A percentile compares a stretch with the other conserved stretches of the same genome.
phyloP scores from a whole-genome alignment of 2,113 vertebrate genomes.

The Phaethon lepturus region DNA sequence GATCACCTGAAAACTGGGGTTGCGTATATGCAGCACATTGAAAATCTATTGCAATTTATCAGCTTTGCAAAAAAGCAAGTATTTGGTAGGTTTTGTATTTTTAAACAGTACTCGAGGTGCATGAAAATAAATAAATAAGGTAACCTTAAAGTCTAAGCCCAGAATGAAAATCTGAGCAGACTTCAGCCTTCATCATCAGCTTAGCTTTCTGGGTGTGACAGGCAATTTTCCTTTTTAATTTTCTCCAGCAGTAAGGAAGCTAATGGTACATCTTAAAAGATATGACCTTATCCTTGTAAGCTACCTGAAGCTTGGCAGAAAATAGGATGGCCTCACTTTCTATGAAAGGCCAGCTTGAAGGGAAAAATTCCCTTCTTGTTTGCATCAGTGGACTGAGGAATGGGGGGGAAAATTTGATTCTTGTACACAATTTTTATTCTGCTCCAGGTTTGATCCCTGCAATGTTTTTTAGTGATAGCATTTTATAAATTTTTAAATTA shows the following conservation, averaged over 20 bases:
- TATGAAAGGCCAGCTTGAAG: background rate
- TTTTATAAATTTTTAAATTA: background rate
- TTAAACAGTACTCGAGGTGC: slow-evolving; percentile 23
- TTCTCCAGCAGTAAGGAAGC: slow-evolving; percentile 59
- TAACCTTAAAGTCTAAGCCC: slow-evolving; percentile 43
- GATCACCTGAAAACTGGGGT: slow-evolving; percentile 26
- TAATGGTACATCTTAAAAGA: slow-evolving; percentile 67
- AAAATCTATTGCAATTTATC: slow-evolving; percentile 50
- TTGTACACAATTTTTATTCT: background rate
- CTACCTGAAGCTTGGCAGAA: slow-evolving; percentile 55
- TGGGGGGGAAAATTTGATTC: background rate
- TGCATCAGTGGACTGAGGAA: slow-evolving; percentile 6
- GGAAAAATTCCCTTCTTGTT: slow-evolving; percentile 24
- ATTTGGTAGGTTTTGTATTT: slow-evolving; percentile 48
- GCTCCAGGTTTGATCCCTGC: background rate
- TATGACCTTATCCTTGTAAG: slow-evolving; percentile 64
- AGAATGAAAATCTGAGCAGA: slow-evolving; percentile 35
- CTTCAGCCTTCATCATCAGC: slow-evolving; percentile 64
- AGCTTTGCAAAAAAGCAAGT: slow-evolving; percentile 31
- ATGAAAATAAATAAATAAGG: slow-evolving; percentile 61
- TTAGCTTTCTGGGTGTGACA: slow-evolving; percentile 65
- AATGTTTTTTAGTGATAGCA: background rate
- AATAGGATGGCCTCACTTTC: slow-evolving; percentile 28
- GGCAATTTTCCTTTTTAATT: slow-evolving; percentile 72
- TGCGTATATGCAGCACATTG: slow-evolving; percentile 42